A percentile compares a stretch with the other conserved stretches of the same genome.
Evolutionary conservation across 53 echinoderm and acorn worm species (phyloP).

Genomic region (Crossaster papposus): DNA sequence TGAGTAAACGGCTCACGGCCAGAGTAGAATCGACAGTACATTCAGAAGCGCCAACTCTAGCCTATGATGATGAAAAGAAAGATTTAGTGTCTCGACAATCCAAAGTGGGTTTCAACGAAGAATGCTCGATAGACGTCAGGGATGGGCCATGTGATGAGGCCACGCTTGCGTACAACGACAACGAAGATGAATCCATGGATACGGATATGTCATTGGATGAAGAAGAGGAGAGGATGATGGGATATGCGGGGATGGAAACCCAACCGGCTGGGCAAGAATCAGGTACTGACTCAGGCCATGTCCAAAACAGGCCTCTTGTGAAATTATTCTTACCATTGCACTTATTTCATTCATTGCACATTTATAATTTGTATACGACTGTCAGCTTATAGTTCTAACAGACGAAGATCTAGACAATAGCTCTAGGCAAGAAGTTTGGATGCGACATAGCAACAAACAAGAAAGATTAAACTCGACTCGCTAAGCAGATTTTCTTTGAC

Average conservation of each 20-base stretch:
- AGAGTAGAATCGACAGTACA: neutral
- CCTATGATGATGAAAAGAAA: neutral
- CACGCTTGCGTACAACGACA: slow-evolving; percentile 18
- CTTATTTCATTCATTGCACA: too few species aligned
- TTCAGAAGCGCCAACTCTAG: slow-evolving; percentile 10
- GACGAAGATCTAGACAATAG: too few species aligned
- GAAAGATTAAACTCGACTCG: too few species aligned
- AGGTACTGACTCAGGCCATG: slow-evolving; percentile 3
- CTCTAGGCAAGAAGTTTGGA: too few species aligned
- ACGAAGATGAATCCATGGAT: slow-evolving; percentile 31
- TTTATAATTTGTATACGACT: too few species aligned
- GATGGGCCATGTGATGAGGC: neutral
- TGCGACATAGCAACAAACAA: too few species aligned
- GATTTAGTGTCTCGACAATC: neutral
- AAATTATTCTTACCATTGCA: too few species aligned
- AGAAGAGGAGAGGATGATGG: neutral
- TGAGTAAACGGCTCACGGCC: neutral
- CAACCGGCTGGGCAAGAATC: slow-evolving; percentile 18
- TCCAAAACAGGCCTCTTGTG: too few species aligned
- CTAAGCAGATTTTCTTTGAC: too few species aligned
- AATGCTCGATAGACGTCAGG: neutral
- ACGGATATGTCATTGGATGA: slow-evolving; percentile 34
- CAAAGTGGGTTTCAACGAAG: neutral
- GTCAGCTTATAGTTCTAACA: too few species aligned
- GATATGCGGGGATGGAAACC: slow-evolving; percentile 26